Evolutionary conservation across 64 coral and sea anemone genomes (phyloP).

Genomic region (Pocillopora verrucosa): DNA sequence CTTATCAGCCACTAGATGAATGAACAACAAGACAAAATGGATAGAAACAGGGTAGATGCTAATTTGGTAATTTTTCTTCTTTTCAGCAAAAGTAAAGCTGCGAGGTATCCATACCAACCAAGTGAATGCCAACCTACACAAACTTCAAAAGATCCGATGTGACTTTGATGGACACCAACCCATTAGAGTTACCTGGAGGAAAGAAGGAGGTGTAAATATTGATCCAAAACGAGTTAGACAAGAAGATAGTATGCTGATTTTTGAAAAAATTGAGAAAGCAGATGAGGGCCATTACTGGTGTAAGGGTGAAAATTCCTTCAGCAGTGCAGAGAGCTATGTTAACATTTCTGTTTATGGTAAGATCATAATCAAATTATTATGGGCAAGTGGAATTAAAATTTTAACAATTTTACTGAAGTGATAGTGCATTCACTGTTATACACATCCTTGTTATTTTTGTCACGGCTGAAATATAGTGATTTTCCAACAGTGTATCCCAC

Average conservation of each 20-base stretch:
- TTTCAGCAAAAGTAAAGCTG: slow-evolving; percentile 33
- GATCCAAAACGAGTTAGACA: neutral
- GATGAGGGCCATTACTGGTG: slow-evolving; percentile 70
- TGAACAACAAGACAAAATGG: no score
- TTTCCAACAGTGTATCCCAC: slow-evolving; percentile 57
- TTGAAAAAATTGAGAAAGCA: slow-evolving; percentile 15
- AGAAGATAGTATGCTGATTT: neutral
- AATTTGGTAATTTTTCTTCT: neutral
- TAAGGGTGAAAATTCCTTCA: slow-evolving; percentile 66
- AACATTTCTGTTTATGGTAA: slow-evolving; percentile 79
- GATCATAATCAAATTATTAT: neutral
- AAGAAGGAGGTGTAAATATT: neutral
- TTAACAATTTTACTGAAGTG: no score
- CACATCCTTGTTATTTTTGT: neutral
- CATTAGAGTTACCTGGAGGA: slow-evolving; percentile 30
- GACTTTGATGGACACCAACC: slow-evolving; percentile 37
- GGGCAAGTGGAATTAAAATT: neutral
- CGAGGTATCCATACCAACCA: neutral
- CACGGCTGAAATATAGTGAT: no score
- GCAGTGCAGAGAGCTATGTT: slow-evolving; percentile 26
- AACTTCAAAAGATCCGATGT: slow-evolving; percentile 6
- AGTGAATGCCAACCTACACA: slow-evolving; percentile 6
- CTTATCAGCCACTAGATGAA: no score
- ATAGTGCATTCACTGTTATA: neutral
- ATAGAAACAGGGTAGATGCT: neutral